Base-by-base conservation (phyloP, 2,888 invertebrate genomes). In the Marasmarcha lunaedactyla region DNA sequence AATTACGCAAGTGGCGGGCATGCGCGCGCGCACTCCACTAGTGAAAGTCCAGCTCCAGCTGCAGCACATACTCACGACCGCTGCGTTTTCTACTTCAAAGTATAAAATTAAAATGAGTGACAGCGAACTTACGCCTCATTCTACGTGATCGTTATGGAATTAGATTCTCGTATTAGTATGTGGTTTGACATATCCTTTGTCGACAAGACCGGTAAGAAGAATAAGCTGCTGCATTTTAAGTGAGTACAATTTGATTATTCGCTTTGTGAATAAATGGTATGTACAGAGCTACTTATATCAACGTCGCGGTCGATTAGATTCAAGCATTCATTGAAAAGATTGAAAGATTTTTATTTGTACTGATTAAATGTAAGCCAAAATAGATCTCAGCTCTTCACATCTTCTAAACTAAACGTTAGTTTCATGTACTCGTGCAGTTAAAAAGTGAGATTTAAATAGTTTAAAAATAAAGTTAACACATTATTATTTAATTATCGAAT, bases 1-100 rank as follows among this genome's bases (percentile, higher is more conserved):
- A 57, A 64, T 72, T 67, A 58, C 59, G 54, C 54, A 62, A 59
- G 27, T 36, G 10, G 12, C 13, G 12, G 34, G 6, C 10, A n/a
- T n/a, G 10, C 10, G 2, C 2, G 2, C n/a, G 2, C 3, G 11
- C 4, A 7, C 6, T 12, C 11, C 3, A 13, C 14, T 14, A 34
- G 34, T 34, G 34, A 34, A 34, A 34, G 34, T 14, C 13, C 4
- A 4, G 14, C 34, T 34, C 34, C 34, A 12, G 13, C 34, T 14
- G 34, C 34, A 13, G 13, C 13, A 6, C 34, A 30, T 30, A 3
- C 11, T 7, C 2, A 30, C 11, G 11, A 30, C 3, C 30, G 30
- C 11, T n/a, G 11, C n/a, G 10, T 30, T n/a, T 30, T 30, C n/a
- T 30, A 30, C 30, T 30, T 20, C 9, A 30, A 30, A n/a, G n/a